A percentile compares a stretch with the other conserved stretches of the same genome.
Evolutionary conservation across 2,888 invertebrate species (phyloP).

Genomic region (Nephrocerus scutellatus): DNA sequence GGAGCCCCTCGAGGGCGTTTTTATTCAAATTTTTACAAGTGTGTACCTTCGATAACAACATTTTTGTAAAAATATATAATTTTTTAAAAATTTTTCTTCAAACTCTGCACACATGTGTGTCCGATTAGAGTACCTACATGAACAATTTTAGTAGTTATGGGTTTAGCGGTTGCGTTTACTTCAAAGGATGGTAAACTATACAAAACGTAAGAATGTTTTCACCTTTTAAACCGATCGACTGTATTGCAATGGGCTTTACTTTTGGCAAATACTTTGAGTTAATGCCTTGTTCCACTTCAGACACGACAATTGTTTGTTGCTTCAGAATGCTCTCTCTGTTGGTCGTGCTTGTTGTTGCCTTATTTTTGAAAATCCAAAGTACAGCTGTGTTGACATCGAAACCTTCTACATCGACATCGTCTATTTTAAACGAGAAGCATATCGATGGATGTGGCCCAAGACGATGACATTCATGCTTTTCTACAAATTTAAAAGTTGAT

Average conservation of each 20-base stretch:
- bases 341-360: slow-evolving; percentile 23
- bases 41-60: slow-evolving; percentile 1
- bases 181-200: too few species aligned
- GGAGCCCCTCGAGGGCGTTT: slow-evolving; percentile 10
- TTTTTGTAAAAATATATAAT: neutral
- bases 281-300: slow-evolving; percentile 70
- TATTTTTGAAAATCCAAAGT: slow-evolving; percentile 69
- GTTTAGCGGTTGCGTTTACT: too few species aligned
- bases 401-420: slow-evolving; percentile 63
- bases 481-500: too few species aligned
- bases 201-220: slow-evolving; percentile 26
- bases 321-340: slow-evolving; percentile 23
- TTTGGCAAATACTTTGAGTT: slow-evolving; percentile 62
- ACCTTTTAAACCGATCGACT: slow-evolving; percentile 66
- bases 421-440: slow-evolving; percentile 71
- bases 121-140: neutral
- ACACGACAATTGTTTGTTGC: slow-evolving; percentile 65
- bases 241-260: slow-evolving; percentile 71
- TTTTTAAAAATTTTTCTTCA: too few species aligned
- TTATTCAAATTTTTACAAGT: slow-evolving; percentile 9
- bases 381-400: slow-evolving; percentile 71
- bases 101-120: neutral
- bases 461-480: slow-evolving; percentile 49
- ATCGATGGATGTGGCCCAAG: slow-evolving; percentile 54
- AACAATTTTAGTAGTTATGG: too few species aligned